Percentiles rank a stretch among this genome's conserved stretches.
These are phyloP conservation scores for Python bivittatus DNA, from an alignment of 2,113 vertebrate species.

Conservation along the genomic window DNA sequence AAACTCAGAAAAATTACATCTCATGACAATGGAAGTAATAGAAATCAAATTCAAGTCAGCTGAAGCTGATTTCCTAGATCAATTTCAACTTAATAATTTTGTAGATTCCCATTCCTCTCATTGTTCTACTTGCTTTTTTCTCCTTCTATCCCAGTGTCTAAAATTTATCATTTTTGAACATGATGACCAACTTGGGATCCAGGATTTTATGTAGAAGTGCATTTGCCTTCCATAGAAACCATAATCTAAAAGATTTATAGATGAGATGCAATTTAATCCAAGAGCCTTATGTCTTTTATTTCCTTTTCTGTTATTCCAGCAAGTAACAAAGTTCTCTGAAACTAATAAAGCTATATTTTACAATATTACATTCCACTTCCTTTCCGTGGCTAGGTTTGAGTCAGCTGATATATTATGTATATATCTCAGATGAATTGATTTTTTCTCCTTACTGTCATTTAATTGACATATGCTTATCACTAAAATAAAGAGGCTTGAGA, in stretches of 20 bases:
- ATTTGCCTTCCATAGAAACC: not conserved
- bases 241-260: not conserved
- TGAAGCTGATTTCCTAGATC: not conserved
- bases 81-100: not conserved
- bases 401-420: conserved; percentile 13
- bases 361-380: not conserved
- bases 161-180: not conserved
- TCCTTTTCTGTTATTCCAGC: not conserved
- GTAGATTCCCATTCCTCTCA: not conserved
- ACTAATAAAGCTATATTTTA: not conserved
- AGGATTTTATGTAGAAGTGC: not conserved
- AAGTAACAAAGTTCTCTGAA: conserved; percentile 1
- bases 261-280: not conserved
- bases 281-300: not conserved
- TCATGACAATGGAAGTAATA: not conserved
- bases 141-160: not conserved
- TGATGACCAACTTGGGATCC: not conserved
- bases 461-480: not conserved
- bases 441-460: conserved; percentile 5
- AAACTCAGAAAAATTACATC: not conserved
- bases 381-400: conserved; percentile 5
- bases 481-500: conserved; percentile 4
- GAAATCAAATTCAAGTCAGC: not conserved
- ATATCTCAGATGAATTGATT: conserved; percentile 9
- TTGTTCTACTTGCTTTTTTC: not conserved